These are phyloP conservation scores for Colletes collaris DNA, from an alignment of 2,888 invertebrate species.

Conservation along the genomic window DNA sequence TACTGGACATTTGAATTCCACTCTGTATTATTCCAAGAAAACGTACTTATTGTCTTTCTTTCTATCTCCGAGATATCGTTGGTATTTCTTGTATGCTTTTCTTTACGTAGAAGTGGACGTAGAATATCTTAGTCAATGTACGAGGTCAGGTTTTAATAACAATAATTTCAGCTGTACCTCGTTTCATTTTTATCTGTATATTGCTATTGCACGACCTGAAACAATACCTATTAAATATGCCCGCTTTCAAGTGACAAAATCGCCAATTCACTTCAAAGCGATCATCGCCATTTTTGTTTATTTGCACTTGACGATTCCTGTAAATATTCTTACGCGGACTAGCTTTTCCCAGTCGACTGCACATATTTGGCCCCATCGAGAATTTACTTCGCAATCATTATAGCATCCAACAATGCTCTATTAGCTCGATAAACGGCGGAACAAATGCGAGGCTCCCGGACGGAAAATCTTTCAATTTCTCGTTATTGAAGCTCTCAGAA, in stretches of 20 bases:
- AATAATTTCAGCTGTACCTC: too few species aligned
- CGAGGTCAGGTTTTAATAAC: too few species aligned
- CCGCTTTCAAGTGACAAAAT: too few species aligned
- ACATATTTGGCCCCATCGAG: too few species aligned
- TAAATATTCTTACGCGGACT: not conserved
- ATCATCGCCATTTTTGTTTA: not conserved
- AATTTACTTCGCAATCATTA: constrained; percentile 10
- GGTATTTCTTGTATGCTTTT: not conserved
- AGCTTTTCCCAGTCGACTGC: too few species aligned
- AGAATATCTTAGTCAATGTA: too few species aligned
- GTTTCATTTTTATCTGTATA: too few species aligned
- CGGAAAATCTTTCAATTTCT: constrained; percentile 8
- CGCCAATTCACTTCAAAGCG: too few species aligned
- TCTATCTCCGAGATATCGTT: not conserved
- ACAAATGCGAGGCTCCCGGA: not conserved
- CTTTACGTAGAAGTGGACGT: too few species aligned
- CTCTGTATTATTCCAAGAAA: not conserved
- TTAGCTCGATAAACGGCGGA: constrained; percentile 1
- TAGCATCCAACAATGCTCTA: not conserved
- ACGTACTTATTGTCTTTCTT: not conserved
- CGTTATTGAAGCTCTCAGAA: constrained; percentile 4
- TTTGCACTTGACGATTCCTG: not conserved
- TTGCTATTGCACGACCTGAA: too few species aligned
- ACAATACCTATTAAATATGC: too few species aligned
- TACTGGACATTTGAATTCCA: not conserved